A percentile compares a stretch with the other conserved stretches of the same genome.
These are phyloP conservation scores for Uloborus diversus DNA, from an alignment of 1,140 invertebrate species.

Conservation along the genomic window DNA sequence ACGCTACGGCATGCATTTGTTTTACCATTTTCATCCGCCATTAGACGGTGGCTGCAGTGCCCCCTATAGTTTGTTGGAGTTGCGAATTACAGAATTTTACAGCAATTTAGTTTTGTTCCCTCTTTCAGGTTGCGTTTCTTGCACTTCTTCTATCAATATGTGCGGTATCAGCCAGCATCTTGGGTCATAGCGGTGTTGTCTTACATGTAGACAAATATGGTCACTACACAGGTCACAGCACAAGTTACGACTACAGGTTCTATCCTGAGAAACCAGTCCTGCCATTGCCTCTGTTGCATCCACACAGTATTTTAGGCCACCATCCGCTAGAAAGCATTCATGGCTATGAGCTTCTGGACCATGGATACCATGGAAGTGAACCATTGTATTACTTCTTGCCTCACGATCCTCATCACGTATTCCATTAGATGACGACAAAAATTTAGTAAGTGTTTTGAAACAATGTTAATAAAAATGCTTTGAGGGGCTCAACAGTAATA, in stretches of 20 bases:
- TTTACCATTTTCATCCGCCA: too few species aligned
- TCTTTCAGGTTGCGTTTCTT: neutral
- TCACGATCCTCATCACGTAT: neutral
- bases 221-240: slow-evolving; percentile 21
- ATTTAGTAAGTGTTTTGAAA: neutral
- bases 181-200: slow-evolving; percentile 22
- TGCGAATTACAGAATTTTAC: too few species aligned
- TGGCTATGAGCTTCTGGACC: neutral
- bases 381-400: neutral
- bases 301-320: neutral
- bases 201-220: slow-evolving; percentile 41
- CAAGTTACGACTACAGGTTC: slow-evolving; percentile 43
- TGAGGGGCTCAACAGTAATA: too few species aligned
- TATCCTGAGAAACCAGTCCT: slow-evolving; percentile 23
- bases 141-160: neutral
- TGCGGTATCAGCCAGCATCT: neutral
- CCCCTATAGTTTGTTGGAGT: too few species aligned
- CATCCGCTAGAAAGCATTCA: neutral
- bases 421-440: neutral
- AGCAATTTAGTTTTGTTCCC: too few species aligned
- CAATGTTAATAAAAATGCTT: too few species aligned
- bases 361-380: neutral
- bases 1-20: too few species aligned
- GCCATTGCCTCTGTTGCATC: neutral
- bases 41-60: too few species aligned